Evolutionary conservation across 2,113 vertebrate genomes (phyloP), one percentile per base, ranked within the genome.

Genomic region (Spea multiplicata): DNA sequence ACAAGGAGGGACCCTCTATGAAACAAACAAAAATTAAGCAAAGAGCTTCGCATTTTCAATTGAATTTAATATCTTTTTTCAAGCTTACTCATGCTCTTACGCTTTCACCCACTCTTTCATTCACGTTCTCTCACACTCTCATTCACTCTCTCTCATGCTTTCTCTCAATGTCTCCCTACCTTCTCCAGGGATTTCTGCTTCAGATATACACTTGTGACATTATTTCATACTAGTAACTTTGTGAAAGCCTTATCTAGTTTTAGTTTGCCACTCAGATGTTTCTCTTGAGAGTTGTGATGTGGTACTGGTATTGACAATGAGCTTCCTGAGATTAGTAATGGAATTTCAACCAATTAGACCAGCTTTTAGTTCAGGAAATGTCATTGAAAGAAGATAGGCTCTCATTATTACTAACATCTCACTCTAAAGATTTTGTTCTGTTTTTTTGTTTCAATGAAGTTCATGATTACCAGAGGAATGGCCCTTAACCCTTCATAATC

Each of bases 281-380:
- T 49, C 74, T 47, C 71, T 55, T 57, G 49, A 67, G 74, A 30
- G 50, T 67, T 75, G 64, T 47, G 64, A 67, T 75, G 50, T 67
- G 66, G 53, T 53, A 65, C 48, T 75, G 48, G 74, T 50, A 62
- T 62, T 44, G 55, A 59, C 12, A 75, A 55, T 13, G 17, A 57
- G 14, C 53, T 53, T 66, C 62, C 73, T 75, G 73, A 53, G 73
- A 75, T 75, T 75, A 75, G 74, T 67, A 66, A 67, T 57, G 74
- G 74, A 75, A 75, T 75, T 17, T 75, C 30, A 67, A 75, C 74
- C 64, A 75, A 75, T 67, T 75, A 75, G 67, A 67, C 7, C 17
- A 14, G 8, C 47, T 50, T 64, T 66, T 65, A 50, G 13, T 74
- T 12, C 50, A 55, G 49, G 13, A 67, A 67, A 75, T 44, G 67